These are phyloP conservation scores for Belonocnema kinseyi DNA, from an alignment of 1,140 invertebrate species.

Conservation along the genomic window DNA sequence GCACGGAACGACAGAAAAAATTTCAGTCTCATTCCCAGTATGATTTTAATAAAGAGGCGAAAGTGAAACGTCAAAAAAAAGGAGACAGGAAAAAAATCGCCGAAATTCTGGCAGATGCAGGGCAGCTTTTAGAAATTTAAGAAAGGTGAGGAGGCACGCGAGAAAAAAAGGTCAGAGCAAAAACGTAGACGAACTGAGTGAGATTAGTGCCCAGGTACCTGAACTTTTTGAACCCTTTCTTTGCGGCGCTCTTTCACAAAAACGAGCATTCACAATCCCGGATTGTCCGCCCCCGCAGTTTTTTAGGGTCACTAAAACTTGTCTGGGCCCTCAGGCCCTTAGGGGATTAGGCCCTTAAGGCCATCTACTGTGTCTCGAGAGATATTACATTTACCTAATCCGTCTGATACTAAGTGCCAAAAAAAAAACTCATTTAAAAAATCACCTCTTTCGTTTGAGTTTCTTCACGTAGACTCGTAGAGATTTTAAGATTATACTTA, in stretches of 20 bases:
- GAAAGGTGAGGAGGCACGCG: background rate
- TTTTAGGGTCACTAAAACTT: conserved; percentile 21
- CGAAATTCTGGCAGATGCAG: conserved; percentile 6
- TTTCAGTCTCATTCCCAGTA: too few relatives aligned
- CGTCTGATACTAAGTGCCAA: background rate
- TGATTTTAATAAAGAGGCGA: background rate
- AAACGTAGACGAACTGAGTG: conserved; percentile 16
- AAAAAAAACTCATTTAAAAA: too few relatives aligned
- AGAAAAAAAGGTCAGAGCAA: conserved; percentile 24
- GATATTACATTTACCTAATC: conserved; percentile 17
- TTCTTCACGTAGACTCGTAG: background rate
- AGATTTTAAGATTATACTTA: background rate
- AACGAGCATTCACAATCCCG: conserved; percentile 34
- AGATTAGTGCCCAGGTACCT: conserved; percentile 48
- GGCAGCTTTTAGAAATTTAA: background rate
- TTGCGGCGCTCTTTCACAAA: conserved; percentile 26
- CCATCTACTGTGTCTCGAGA: background rate
- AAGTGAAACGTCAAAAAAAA: background rate
- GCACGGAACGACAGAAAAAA: too few relatives aligned
- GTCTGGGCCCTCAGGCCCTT: too few relatives aligned
- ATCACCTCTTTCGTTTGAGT: too few relatives aligned
- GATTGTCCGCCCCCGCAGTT: conserved; percentile 34
- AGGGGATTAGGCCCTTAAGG: too few relatives aligned
- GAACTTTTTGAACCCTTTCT: conserved; percentile 49
- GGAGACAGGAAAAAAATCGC: background rate